A percentile compares a stretch with the other conserved stretches of the same genome.
These are phyloP conservation scores for Leptinotarsa rubiginosa DNA, from an alignment of 2,888 invertebrate species.

Conservation along the genomic window DNA sequence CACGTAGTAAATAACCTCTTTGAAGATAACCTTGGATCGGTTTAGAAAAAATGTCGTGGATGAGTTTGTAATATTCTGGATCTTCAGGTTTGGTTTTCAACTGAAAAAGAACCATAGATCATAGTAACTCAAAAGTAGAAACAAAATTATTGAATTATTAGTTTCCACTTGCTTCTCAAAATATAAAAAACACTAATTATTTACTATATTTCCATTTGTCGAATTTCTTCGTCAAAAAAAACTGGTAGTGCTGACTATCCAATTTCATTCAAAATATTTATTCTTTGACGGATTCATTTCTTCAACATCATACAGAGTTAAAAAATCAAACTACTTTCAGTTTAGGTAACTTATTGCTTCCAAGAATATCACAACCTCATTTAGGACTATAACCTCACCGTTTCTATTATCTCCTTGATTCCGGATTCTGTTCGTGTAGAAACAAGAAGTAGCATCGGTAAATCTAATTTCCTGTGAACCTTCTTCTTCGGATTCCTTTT, in stretches of 20 bases:
- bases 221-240: too few species aligned
- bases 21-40: slow-evolving; percentile 73
- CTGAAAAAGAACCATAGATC: slow-evolving; percentile 47
- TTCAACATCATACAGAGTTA: too few species aligned
- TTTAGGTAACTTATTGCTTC: too few species aligned
- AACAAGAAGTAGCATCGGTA: slow-evolving; percentile 78
- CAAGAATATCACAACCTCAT: too few species aligned
- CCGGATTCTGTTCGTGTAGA: slow-evolving; percentile 90
- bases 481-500: slow-evolving; percentile 80
- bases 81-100: slow-evolving; percentile 70
- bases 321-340: too few species aligned
- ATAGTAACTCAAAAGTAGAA: neutral
- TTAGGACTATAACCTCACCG: slow-evolving; percentile 44
- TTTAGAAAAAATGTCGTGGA: slow-evolving; percentile 67
- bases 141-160: too few species aligned
- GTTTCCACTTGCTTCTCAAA: too few species aligned
- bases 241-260: too few species aligned
- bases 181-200: too few species aligned
- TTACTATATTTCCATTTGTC: too few species aligned
- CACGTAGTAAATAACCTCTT: slow-evolving; percentile 72
- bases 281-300: too few species aligned
- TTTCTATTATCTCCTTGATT: slow-evolving; percentile 74
- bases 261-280: too few species aligned
- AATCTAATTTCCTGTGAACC: slow-evolving; percentile 68
- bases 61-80: slow-evolving; percentile 67